Evolutionary conservation across 1,140 invertebrate genomes (phyloP).

Genomic region (Ips typographus): DNA sequence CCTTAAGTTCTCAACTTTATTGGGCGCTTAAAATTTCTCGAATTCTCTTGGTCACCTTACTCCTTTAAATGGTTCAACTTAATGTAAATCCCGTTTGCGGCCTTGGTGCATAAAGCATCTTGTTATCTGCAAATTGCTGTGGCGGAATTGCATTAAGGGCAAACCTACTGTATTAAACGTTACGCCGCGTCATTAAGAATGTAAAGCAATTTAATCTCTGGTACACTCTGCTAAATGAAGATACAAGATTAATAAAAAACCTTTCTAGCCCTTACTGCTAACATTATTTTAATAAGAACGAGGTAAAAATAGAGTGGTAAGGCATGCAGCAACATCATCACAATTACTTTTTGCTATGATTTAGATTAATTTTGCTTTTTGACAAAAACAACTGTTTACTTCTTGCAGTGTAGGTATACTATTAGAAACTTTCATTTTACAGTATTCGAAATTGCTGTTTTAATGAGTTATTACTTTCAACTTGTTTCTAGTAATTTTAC

Average conservation of each 20-base stretch:
- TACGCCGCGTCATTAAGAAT: conserved; percentile 15
- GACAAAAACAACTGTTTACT: too few relatives aligned
- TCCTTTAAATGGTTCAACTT: conserved; percentile 17
- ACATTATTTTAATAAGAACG: too few relatives aligned
- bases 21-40: not conserved
- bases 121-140: conserved; percentile 30
- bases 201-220: conserved; percentile 18
- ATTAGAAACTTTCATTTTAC: too few relatives aligned
- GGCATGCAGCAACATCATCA: too few relatives aligned
- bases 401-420: too few relatives aligned
- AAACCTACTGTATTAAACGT: conserved; percentile 21
- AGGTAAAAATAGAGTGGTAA: too few relatives aligned
- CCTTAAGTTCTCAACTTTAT: not conserved
- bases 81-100: conserved; percentile 27
- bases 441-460: too few relatives aligned
- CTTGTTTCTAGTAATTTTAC: too few relatives aligned
- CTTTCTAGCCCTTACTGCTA: not conserved
- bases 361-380: too few relatives aligned
- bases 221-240: not conserved
- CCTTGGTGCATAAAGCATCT: conserved; percentile 25
- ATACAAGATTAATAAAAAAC: conserved; percentile 1
- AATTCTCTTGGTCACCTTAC: not conserved
- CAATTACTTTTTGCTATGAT: too few relatives aligned
- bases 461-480: too few relatives aligned
- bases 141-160: conserved; percentile 23